phyloP scores from a whole-genome alignment of 2,113 vertebrate species.

The Zosterops lateralis region DNA sequence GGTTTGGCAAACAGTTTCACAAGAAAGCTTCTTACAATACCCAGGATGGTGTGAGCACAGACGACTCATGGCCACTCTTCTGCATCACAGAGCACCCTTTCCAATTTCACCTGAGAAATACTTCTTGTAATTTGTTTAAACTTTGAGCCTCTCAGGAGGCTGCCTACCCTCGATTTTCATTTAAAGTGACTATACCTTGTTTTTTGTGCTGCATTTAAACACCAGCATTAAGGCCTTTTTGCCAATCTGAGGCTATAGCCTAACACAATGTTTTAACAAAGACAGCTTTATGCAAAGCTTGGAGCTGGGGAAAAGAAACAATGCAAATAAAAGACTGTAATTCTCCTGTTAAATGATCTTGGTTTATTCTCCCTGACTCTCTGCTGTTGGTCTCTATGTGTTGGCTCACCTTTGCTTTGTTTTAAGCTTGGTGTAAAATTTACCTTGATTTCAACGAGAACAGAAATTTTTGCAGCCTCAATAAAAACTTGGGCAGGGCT shows the following conservation, averaged over 20 bases:
- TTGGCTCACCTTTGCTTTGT: not conserved
- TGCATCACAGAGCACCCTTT: slow-evolving; percentile 51
- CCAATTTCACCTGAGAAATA: slow-evolving; percentile 51
- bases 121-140: slow-evolving; percentile 55
- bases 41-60: slow-evolving; percentile 36
- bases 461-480: not conserved
- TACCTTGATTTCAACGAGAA: not conserved
- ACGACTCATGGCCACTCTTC: slow-evolving; percentile 44
- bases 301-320: not conserved
- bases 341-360: not conserved
- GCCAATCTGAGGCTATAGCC: not conserved
- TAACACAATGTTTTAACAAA: not conserved
- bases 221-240: not conserved
- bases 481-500: not conserved
- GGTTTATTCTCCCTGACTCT: not conserved
- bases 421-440: not conserved
- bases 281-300: slow-evolving; percentile 13
- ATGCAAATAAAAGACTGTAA: not conserved
- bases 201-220: not conserved
- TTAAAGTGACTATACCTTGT: not conserved
- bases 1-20: slow-evolving; percentile 63
- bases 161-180: slow-evolving; percentile 3
- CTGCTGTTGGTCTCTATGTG: not conserved
- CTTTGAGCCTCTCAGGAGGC: not conserved
- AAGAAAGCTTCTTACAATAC: slow-evolving; percentile 63